phyloP scores from a whole-genome alignment of 1,140 invertebrate species.

The Psix sp. region DNA sequence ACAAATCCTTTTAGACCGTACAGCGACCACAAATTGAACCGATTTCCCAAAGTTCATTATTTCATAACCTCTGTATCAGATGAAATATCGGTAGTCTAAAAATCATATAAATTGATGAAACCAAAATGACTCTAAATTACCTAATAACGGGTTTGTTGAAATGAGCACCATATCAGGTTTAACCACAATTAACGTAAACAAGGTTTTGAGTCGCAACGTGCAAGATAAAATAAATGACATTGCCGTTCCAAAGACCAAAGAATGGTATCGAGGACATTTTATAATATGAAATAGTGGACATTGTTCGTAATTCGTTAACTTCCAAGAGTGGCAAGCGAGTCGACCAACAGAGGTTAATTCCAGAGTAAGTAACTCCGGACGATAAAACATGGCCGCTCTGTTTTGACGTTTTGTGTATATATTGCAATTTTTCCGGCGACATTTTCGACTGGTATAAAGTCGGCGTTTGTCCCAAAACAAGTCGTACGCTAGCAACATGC shows the following conservation, averaged over 20 bases:
- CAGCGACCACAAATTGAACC: background rate
- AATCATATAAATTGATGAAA: too few relatives aligned
- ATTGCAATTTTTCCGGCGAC: constrained; percentile 35
- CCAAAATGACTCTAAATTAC: too few relatives aligned
- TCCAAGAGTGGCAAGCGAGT: constrained; percentile 17
- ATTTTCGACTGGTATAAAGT: constrained; percentile 31
- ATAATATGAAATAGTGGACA: constrained; percentile 18
- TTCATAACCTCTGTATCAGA: too few relatives aligned
- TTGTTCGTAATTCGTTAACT: constrained; percentile 46
- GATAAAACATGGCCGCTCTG: constrained; percentile 21
- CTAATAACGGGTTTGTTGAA: too few relatives aligned
- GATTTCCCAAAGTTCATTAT: too few relatives aligned
- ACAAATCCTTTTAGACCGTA: background rate
- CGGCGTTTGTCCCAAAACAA: constrained; percentile 35
- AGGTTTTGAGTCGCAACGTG: too few relatives aligned
- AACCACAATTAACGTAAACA: too few relatives aligned
- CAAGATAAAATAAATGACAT: background rate
- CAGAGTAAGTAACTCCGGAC: constrained; percentile 21
- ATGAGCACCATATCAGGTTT: too few relatives aligned
- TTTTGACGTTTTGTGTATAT: constrained; percentile 17
- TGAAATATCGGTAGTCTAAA: too few relatives aligned
- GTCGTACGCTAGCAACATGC: constrained; percentile 21
- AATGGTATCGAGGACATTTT: constrained; percentile 14
- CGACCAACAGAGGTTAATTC: constrained; percentile 38
- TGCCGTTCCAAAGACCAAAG: background rate